Percentiles rank a stretch among this genome's conserved stretches.
phyloP scores from a whole-genome alignment of 2,797 vertebrate species.

The Fistularia commersonii region DNA sequence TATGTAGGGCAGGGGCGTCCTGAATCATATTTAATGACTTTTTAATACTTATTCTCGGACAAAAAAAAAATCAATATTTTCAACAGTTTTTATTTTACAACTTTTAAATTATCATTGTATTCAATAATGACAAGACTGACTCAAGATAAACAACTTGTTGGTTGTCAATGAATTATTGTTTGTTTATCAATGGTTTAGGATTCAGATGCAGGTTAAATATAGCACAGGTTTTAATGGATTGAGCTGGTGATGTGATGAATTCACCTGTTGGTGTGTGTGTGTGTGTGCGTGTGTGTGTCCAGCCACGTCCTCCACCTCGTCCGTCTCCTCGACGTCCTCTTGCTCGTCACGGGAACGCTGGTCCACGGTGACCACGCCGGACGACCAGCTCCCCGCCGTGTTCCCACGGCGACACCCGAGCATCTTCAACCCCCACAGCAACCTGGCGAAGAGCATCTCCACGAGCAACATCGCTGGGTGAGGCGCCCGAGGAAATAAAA shows the following conservation, averaged over 20 bases:
- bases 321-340: constrained; percentile 24
- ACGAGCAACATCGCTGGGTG: constrained; percentile 93
- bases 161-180: too few relatives aligned
- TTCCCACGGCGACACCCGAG: constrained; percentile 64
- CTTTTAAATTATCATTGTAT: neutral
- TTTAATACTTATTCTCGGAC: too few relatives aligned
- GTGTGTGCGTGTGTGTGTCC: constrained; percentile 2
- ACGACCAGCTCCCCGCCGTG: constrained; percentile 69
- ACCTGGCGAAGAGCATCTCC: constrained; percentile 89
- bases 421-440: constrained; percentile 68
- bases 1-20: too few relatives aligned
- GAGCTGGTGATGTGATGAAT: too few relatives aligned
- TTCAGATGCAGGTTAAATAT: too few relatives aligned
- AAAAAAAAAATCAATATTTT: neutral
- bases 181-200: too few relatives aligned
- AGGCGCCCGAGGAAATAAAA: constrained; percentile 12
- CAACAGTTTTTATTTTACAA: neutral
- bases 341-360: constrained; percentile 80
- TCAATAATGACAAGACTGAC: neutral
- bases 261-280: neutral
- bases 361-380: constrained; percentile 75
- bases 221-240: too few relatives aligned
- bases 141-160: too few relatives aligned
- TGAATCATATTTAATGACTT: too few relatives aligned
- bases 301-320: constrained; percentile 74